Conservation (phyloP, 2,888 invertebrate species). For the Apeira syringaria region DNA sequence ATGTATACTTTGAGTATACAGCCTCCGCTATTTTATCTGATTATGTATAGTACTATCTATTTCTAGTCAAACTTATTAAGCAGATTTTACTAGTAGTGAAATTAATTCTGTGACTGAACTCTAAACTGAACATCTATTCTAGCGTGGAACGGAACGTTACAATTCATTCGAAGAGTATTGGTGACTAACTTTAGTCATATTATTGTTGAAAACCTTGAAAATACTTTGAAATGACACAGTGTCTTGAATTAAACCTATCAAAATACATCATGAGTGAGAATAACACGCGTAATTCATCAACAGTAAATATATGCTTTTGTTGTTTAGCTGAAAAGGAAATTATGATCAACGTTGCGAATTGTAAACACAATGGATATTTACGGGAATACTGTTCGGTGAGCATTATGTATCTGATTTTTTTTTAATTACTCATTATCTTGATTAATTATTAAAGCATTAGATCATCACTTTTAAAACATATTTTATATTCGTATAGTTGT, state of each 20-base stretch:
- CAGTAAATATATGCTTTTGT: slow-evolving; percentile 42
- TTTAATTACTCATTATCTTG: too few relatives aligned
- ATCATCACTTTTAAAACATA: background rate
- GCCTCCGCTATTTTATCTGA: too few relatives aligned
- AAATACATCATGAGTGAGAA: background rate
- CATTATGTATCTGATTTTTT: too few relatives aligned
- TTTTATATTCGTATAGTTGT: slow-evolving; percentile 11
- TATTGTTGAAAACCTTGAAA: background rate
- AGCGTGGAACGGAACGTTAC: slow-evolving; percentile 7
- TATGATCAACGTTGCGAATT: slow-evolving; percentile 42
- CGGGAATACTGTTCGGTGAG: slow-evolving; percentile 48
- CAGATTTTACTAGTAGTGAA: too few relatives aligned
- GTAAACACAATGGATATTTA: slow-evolving; percentile 51
- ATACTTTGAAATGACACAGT: slow-evolving; percentile 6
- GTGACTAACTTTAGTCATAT: background rate
- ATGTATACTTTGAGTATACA: too few relatives aligned
- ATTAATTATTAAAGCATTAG: too few relatives aligned
- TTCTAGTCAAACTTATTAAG: too few relatives aligned
- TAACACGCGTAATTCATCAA: background rate
- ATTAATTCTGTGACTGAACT: too few relatives aligned
- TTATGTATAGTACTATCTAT: too few relatives aligned
- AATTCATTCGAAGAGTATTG: slow-evolving; percentile 11
- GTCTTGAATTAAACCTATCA: slow-evolving; percentile 7
- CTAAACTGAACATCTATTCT: too few relatives aligned
- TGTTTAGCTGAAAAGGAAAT: slow-evolving; percentile 43